phyloP scores from a whole-genome alignment of 2,888 invertebrate genomes.

The Cremastinae sp. region DNA sequence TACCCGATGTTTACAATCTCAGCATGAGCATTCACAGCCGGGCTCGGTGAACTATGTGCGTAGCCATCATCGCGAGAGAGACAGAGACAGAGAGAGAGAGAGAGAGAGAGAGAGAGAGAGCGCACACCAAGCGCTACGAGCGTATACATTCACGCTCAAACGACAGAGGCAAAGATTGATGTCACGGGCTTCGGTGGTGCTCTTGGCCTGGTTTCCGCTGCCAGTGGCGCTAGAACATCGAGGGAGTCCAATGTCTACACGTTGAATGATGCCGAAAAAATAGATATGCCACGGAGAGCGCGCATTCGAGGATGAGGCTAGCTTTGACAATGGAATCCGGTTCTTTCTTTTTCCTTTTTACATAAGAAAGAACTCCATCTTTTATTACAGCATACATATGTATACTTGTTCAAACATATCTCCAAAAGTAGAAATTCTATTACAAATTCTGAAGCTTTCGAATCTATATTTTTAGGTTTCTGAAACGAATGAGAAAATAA shows the following conservation, averaged over 20 bases:
- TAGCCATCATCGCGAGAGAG: too few relatives aligned
- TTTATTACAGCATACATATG: too few relatives aligned
- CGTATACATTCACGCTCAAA: constrained; percentile 55
- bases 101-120: too few relatives aligned
- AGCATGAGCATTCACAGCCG: constrained; percentile 14
- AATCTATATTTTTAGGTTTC: too few relatives aligned
- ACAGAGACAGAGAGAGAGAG: too few relatives aligned
- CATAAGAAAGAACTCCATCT: too few relatives aligned
- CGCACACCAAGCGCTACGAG: constrained; percentile 3
- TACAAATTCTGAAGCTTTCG: too few relatives aligned
- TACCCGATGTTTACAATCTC: constrained; percentile 4
- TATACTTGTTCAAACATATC: too few relatives aligned
- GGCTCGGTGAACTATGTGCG: constrained; percentile 43
- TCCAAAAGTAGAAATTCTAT: too few relatives aligned
- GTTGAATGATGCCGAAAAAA: constrained; percentile 5
- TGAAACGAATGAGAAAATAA: constrained; percentile 20
- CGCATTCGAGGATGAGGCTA: neutral
- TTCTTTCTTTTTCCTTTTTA: too few relatives aligned
- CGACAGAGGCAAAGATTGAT: constrained; percentile 72
- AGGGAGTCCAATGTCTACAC: constrained; percentile 28
- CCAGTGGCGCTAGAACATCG: constrained; percentile 51
- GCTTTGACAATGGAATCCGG: too few relatives aligned
- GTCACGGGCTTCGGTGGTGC: constrained; percentile 72
- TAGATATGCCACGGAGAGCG: neutral
- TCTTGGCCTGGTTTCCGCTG: constrained; percentile 77